These are phyloP conservation scores for Agrochola litura DNA, from an alignment of 2,888 invertebrate genomes.

Conservation along the genomic window DNA sequence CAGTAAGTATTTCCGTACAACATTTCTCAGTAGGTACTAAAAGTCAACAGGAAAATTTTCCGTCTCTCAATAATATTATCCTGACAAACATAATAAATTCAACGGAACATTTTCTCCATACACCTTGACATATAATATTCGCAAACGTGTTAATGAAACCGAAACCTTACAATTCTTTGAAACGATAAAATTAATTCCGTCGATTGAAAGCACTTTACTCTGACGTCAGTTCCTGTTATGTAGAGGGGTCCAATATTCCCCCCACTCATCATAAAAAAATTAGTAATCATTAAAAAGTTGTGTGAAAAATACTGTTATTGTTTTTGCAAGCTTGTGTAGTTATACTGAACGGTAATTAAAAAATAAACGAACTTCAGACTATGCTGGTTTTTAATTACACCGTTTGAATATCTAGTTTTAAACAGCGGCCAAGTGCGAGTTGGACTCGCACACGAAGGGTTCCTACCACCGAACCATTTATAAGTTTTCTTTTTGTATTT, in stretches of 20 bases:
- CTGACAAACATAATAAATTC: not conserved
- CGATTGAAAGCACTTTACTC: constrained; percentile 39
- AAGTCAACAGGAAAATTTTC: not conserved
- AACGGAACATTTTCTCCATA: not conserved
- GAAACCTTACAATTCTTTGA: constrained; percentile 33
- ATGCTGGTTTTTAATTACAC: constrained; percentile 8
- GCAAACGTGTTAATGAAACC: constrained; percentile 16
- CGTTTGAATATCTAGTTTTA: not conserved
- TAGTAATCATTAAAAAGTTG: not conserved
- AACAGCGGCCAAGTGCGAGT: too few species aligned
- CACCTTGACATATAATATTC: not conserved
- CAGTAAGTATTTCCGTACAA: not conserved
- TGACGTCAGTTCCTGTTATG: constrained; percentile 23
- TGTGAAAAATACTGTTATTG: not conserved
- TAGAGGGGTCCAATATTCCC: constrained; percentile 1
- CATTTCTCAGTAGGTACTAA: not conserved
- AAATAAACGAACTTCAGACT: not conserved
- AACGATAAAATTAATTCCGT: constrained; percentile 37
- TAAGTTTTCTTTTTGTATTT: too few species aligned
- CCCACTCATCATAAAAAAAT: constrained; percentile 9
- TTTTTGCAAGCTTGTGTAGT: not conserved
- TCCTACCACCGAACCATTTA: too few species aligned
- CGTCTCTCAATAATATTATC: not conserved
- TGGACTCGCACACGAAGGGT: too few species aligned
- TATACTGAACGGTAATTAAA: not conserved